Evolutionary conservation across 1,140 invertebrate genomes (phyloP).

Genomic region (Wasmannia auropunctata): DNA sequence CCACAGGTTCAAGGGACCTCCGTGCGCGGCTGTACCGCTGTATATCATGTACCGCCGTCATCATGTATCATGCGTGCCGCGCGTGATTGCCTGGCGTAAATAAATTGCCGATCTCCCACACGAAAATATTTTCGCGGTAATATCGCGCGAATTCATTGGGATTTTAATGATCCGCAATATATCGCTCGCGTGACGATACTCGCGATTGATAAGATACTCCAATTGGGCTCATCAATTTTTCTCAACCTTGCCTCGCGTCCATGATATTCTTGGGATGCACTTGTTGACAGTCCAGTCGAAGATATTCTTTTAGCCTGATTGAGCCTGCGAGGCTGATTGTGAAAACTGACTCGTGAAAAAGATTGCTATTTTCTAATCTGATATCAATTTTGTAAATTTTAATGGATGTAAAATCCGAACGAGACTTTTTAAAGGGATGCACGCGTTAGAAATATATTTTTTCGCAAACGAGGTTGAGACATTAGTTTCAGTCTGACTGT

Average conservation of each 20-base stretch:
- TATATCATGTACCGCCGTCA: neutral
- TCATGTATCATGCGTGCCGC: neutral
- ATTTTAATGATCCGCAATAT: neutral
- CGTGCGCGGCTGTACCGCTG: neutral
- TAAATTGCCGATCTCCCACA: constrained; percentile 31
- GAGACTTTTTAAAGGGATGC: neutral
- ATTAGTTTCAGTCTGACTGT: neutral
- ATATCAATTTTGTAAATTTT: neutral
- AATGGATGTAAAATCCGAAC: neutral
- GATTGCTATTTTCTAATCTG: neutral
- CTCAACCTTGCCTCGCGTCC: neutral
- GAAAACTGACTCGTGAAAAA: neutral
- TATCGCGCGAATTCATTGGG: neutral
- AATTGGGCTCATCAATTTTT: neutral
- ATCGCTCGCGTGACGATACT: neutral
- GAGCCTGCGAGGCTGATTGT: neutral
- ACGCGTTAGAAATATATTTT: neutral
- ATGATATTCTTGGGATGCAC: neutral
- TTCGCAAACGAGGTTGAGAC: neutral
- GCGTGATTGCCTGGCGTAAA: constrained; percentile 31
- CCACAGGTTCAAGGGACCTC: constrained; percentile 38
- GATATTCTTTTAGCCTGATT: neutral
- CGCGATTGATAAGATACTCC: neutral
- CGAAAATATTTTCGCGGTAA: constrained; percentile 30
- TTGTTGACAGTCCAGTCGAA: neutral